A percentile compares a stretch with the other conserved stretches of the same genome.
These are phyloP conservation scores for Axis porcinus DNA, from an alignment of 2,113 vertebrate genomes.

Conservation along the genomic window DNA sequence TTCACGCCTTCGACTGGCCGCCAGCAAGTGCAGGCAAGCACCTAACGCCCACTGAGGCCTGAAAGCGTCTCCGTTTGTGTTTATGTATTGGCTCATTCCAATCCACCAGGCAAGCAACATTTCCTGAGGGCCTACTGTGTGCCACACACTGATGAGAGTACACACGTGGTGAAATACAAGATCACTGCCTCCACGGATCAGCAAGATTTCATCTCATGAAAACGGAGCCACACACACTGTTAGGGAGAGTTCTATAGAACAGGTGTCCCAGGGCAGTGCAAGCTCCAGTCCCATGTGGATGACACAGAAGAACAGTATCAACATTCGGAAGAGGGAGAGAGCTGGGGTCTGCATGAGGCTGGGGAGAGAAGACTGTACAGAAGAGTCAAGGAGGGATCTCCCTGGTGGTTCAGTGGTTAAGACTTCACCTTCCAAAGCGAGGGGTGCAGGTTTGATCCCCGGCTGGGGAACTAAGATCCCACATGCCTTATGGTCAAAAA, in stretches of 20 bases:
- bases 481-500: background rate
- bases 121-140: background rate
- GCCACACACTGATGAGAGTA: background rate
- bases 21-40: background rate
- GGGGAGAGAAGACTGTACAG: background rate
- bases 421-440: rapidly evolving
- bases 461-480: background rate
- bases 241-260: background rate
- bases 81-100: slow-evolving; percentile 8
- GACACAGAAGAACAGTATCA: background rate
- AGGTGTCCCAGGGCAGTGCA: background rate
- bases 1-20: background rate
- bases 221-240: background rate
- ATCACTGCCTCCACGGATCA: background rate
- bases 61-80: background rate
- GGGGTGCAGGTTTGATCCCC: background rate
- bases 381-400: background rate
- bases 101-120: background rate
- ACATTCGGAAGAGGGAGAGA: background rate
- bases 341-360: background rate
- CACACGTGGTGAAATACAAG: background rate
- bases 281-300: background rate
- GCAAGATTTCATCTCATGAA: background rate
- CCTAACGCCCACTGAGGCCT: background rate
- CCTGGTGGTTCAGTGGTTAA: background rate